Evolutionary conservation across 1,140 invertebrate species (phyloP).

Genomic region (Homalodisca vitripennis): DNA sequence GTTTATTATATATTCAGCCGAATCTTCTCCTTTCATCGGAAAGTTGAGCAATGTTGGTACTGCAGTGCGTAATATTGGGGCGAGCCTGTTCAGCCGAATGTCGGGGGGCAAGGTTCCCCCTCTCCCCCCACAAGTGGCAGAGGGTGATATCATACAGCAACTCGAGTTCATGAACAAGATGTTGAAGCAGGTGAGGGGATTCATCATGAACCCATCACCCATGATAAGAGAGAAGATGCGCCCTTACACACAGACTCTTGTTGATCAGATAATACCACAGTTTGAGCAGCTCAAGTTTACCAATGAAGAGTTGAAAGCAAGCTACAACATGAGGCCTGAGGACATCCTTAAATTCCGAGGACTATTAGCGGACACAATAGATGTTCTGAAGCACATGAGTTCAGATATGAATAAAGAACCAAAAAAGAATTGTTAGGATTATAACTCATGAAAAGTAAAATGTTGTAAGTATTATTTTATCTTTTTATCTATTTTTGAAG

Average conservation of each 20-base stretch:
- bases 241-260: neutral
- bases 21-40: neutral
- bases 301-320: neutral
- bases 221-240: slow-evolving; percentile 2
- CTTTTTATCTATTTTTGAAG: no score
- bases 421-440: neutral
- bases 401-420: neutral
- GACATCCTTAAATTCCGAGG: slow-evolving; percentile 7
- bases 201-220: slow-evolving; percentile 1
- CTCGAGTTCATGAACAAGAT: slow-evolving; percentile 20
- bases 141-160: neutral
- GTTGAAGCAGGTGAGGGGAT: slow-evolving; percentile 7
- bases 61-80: slow-evolving; percentile 9
- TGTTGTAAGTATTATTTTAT: no score
- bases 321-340: slow-evolving; percentile 7
- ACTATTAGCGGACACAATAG: neutral
- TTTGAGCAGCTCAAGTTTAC: slow-evolving; percentile 9
- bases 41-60: slow-evolving; percentile 16
- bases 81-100: neutral
- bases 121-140: neutral
- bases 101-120: neutral
- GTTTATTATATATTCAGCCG: neutral
- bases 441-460: no score
- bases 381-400: neutral
- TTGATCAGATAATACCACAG: slow-evolving; percentile 8